Conservation (phyloP, 2,113 vertebrate genomes). For the Ammodramus savannarum region DNA sequence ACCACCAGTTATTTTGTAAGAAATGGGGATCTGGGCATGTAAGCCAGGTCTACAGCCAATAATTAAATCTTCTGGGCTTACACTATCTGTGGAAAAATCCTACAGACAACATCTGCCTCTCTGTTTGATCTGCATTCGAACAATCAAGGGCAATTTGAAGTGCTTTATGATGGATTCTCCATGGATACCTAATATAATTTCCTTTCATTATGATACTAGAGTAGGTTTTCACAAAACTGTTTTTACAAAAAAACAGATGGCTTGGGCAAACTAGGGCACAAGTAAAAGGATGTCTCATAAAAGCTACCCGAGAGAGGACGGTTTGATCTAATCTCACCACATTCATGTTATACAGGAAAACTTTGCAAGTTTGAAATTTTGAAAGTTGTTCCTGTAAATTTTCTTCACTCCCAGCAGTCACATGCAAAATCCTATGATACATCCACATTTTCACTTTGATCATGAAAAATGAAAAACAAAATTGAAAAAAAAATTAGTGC, state of each 20-base stretch:
- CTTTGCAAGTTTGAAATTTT: not conserved
- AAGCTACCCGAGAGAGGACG: not conserved
- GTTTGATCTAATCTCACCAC: not conserved
- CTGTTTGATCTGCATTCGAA: not conserved
- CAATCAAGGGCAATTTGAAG: not conserved
- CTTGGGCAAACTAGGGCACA: not conserved
- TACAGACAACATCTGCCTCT: not conserved
- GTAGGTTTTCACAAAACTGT: not conserved
- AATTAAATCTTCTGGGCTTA: not conserved
- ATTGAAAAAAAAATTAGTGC: not conserved
- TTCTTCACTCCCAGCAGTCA: not conserved
- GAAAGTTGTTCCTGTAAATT: not conserved
- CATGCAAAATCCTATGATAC: not conserved
- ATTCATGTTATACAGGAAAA: not conserved
- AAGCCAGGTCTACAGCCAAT: not conserved
- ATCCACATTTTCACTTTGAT: not conserved
- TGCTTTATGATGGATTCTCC: not conserved
- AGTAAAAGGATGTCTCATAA: not conserved
- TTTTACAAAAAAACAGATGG: not conserved
- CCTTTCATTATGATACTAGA: not conserved
- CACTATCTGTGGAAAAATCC: not conserved
- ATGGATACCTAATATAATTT: conserved; percentile 3
- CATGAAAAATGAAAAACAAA: not conserved
- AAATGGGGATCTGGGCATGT: not conserved
- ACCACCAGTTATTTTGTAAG: not conserved